These are phyloP conservation scores for Amphilophus citrinellus DNA, from an alignment of 2,113 vertebrate species.

Conservation along the genomic window DNA sequence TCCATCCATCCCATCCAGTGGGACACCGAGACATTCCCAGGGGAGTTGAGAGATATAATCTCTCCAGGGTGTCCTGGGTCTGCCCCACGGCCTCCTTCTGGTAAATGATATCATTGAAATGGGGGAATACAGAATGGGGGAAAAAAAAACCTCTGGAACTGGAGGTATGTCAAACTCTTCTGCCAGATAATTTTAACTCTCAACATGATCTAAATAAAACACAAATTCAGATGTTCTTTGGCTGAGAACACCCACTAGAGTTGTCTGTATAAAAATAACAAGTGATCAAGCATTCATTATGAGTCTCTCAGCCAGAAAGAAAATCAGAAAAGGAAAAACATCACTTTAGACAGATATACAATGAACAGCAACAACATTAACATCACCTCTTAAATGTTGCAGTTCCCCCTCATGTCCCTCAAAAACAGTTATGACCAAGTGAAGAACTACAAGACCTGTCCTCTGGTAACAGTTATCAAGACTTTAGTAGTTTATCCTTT, in stretches of 20 bases:
- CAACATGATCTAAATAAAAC: not conserved
- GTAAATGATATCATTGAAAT: too few relatives aligned
- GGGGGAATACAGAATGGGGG: too few relatives aligned
- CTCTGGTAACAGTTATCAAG: not conserved
- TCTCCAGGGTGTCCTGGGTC: too few relatives aligned
- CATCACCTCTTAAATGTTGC: not conserved
- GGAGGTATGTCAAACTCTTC: not conserved
- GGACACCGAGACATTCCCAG: too few relatives aligned
- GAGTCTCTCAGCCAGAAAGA: not conserved
- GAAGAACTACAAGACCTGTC: not conserved
- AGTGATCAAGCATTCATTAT: not conserved
- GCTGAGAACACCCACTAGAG: not conserved
- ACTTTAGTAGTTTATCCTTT: not conserved
- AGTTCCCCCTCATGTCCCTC: not conserved
- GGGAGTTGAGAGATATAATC: too few relatives aligned
- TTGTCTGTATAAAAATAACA: not conserved
- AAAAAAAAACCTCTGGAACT: not conserved
- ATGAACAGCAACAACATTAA: not conserved
- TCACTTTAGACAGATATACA: not conserved
- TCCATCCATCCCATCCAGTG: too few relatives aligned
- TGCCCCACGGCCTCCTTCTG: too few relatives aligned
- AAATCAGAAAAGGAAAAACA: not conserved
- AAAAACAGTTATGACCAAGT: not conserved
- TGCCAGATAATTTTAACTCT: not conserved
- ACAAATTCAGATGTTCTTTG: not conserved